These are phyloP conservation scores for Tetraodon nigroviridis DNA, from an alignment of 2,113 vertebrate species.

Conservation along the genomic window DNA sequence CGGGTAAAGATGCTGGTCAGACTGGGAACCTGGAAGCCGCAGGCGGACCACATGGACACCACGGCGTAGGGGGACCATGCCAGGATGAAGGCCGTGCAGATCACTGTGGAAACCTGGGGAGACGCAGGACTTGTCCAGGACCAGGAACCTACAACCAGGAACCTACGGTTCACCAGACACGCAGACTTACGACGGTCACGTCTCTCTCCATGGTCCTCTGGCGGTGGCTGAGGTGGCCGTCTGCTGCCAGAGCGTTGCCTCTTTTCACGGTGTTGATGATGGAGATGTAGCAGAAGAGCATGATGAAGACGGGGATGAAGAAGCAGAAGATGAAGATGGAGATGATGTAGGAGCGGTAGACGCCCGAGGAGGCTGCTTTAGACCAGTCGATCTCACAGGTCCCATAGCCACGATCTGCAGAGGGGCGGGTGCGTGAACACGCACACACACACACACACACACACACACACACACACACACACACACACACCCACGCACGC, in stretches of 20 bases:
- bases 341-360: conserved; percentile 76
- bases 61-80: conserved; percentile 80
- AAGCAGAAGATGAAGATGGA: conserved; percentile 77
- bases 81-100: conserved; percentile 79
- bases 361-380: conserved; percentile 75
- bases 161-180: too few relatives aligned
- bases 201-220: conserved; percentile 77
- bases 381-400: conserved; percentile 83
- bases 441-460: neutral
- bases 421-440: neutral
- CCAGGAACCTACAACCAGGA: too few relatives aligned
- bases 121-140: neutral
- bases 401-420: conserved; percentile 75
- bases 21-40: conserved; percentile 71
- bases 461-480: neutral
- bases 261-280: conserved; percentile 81
- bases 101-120: conserved; percentile 74
- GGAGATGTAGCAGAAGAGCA: conserved; percentile 77
- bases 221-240: conserved; percentile 71
- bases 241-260: conserved; percentile 68
- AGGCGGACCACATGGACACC: conserved; percentile 79
- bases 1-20: conserved; percentile 78
- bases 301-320: conserved; percentile 72
- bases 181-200: conserved; percentile 74
- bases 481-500: too few relatives aligned